phyloP scores from a whole-genome alignment of 2,888 invertebrate species.

The Acanthosoma haemorrhoidale region DNA sequence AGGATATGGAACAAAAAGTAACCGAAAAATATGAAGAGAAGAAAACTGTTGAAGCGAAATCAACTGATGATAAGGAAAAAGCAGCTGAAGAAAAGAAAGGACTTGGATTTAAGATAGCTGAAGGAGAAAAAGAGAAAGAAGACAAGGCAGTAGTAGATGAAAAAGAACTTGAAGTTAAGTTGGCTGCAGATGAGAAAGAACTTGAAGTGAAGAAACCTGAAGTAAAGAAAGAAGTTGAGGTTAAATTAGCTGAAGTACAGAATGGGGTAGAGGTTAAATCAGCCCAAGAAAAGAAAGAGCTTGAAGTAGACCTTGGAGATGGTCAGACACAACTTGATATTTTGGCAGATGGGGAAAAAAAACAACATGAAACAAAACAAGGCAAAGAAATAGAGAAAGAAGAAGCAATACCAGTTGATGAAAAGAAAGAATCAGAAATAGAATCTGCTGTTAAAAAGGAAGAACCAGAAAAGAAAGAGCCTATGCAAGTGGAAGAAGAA shows the following conservation, averaged over 20 bases:
- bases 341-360: neutral
- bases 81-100: neutral
- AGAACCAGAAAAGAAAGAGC: neutral
- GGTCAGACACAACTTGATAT: too few relatives aligned
- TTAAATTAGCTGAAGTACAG: neutral
- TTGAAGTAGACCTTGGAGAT: too few relatives aligned
- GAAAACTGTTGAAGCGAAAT: neutral
- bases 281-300: neutral
- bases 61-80: neutral
- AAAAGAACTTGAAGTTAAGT: neutral
- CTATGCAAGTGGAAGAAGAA: too few relatives aligned
- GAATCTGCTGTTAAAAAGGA: too few relatives aligned
- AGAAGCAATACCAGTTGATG: neutral
- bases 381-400: neutral
- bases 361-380: neutral
- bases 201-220: too few relatives aligned
- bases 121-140: neutral
- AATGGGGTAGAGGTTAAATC: neutral
- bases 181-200: neutral
- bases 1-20: neutral
- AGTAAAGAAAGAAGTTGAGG: neutral
- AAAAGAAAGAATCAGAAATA: conserved; percentile 12
- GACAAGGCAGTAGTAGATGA: neutral
- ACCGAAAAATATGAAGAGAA: neutral
- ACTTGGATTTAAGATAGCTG: neutral